phyloP scores from a whole-genome alignment of 2,113 vertebrate species.

The Thalassarche chlororhynchos region DNA sequence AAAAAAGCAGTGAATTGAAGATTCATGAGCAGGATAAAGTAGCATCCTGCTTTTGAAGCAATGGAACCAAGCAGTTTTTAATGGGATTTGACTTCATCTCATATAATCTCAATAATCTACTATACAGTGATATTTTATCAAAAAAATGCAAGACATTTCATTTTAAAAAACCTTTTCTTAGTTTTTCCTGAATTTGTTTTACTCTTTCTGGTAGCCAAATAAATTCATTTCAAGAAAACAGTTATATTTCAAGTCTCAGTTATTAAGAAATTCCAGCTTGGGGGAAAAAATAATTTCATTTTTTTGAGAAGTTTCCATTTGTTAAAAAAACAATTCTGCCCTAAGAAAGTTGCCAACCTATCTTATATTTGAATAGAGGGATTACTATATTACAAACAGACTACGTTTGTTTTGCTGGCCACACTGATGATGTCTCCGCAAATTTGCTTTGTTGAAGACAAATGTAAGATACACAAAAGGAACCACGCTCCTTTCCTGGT shows the following conservation, averaged over 20 bases:
- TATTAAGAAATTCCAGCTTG: background rate
- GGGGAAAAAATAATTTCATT: accelerated
- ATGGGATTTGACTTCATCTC: background rate
- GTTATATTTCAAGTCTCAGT: background rate
- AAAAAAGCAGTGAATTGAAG: background rate
- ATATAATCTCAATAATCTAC: background rate
- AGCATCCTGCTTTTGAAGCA: background rate
- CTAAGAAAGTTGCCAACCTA: background rate
- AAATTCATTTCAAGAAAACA: background rate
- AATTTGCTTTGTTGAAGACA: background rate
- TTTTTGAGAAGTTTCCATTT: background rate
- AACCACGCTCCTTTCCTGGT: background rate
- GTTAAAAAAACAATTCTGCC: background rate
- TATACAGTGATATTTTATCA: background rate
- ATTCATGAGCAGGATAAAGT: background rate
- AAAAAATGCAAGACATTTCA: background rate
- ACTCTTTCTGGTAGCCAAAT: background rate
- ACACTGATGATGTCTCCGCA: background rate
- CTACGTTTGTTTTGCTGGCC: background rate
- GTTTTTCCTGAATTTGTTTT: background rate
- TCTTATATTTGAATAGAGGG: background rate
- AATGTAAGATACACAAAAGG: background rate
- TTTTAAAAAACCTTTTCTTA: background rate
- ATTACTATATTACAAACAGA: background rate
- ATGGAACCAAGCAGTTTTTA: background rate